Conservation (phyloP, 2,888 invertebrate species). For the Esperia sulphurella region DNA sequence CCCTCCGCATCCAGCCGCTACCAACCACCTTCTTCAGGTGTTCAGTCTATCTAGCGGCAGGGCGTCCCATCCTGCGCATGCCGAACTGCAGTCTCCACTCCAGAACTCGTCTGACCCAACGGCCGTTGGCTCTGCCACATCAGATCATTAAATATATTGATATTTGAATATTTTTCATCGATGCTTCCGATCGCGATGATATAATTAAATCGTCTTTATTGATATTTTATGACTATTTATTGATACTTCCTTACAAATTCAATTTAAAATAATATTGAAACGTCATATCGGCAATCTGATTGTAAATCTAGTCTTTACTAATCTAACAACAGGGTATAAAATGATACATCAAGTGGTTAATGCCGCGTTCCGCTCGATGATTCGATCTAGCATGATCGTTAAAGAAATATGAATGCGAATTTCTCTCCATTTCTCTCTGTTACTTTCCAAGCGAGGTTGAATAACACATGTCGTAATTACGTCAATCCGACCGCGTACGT, state of each 20-base stretch:
- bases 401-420: slow-evolving; percentile 51
- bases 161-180: no score
- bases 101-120: no score
- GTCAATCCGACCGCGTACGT: slow-evolving; percentile 24
- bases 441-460: slow-evolving; percentile 64
- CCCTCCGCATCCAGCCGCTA: no score
- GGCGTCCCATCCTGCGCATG: no score
- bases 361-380: slow-evolving; percentile 38
- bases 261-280: slow-evolving; percentile 2
- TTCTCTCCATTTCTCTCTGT: slow-evolving; percentile 68
- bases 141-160: no score
- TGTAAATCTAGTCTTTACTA: background rate
- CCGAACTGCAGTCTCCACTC: no score
- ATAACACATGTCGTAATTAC: slow-evolving; percentile 59
- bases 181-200: background rate
- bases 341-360: slow-evolving; percentile 5
- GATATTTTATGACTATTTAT: background rate
- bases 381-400: slow-evolving; percentile 46
- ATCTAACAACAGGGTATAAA: slow-evolving; percentile 13
- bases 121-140: no score
- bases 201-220: background rate
- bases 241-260: slow-evolving; percentile 3
- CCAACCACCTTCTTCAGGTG: no score
- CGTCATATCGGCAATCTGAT: background rate
- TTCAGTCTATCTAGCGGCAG: no score